Base-by-base conservation (phyloP, 2,888 invertebrate species). In the Halictus ligatus region DNA sequence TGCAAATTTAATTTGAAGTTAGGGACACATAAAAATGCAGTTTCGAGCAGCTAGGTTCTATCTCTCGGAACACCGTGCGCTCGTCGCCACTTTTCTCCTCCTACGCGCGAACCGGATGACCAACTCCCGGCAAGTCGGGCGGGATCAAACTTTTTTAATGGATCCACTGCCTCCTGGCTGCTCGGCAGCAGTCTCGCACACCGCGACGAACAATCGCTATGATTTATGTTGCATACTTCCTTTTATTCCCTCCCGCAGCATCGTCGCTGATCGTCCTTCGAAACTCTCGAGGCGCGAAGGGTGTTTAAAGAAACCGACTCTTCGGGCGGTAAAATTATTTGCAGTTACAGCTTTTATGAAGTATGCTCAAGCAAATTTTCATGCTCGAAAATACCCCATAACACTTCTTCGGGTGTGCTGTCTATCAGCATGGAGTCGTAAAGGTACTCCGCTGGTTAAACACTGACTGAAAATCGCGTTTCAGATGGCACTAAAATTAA, bases 71-170 rank as follows among this genome's bases (percentile, higher is more conserved):
- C n/a, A n/a, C 12, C 4, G n/a, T 12, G n/a, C n/a, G 10, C 5
- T n/a, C 58, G 58, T n/a, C 12, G 58, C 58, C 58, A n/a, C 58
- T 58, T 58, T n/a, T n/a, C 58, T 58, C n/a, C 58, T 58, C 58
- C 58, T n/a, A 58, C 58, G n/a, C 58, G n/a, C 58, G 58, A 69
- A 69, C 69, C 40, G 80, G 78, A 72, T 75, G 58, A 81, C 81
- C 60, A 69, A 58, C 58, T n/a, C 58, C n/a, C n/a, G n/a, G n/a
- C 58, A 58, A 83, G 71, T 77, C 75, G 64, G 35, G 46, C 81
- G 78, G 83, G 58, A 77, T 83, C 72, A 54, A 85, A 88, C 78
- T 83, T 82, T 71, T 87, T 82, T 88, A 88, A 86, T 83, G 78
- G 67, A 84, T 77, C 18, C 35, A 29, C 13, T 40, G 35, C 48